Evolutionary conservation across 2,797 vertebrate species (phyloP).

Genomic region (Malacoctenus gilli): DNA sequence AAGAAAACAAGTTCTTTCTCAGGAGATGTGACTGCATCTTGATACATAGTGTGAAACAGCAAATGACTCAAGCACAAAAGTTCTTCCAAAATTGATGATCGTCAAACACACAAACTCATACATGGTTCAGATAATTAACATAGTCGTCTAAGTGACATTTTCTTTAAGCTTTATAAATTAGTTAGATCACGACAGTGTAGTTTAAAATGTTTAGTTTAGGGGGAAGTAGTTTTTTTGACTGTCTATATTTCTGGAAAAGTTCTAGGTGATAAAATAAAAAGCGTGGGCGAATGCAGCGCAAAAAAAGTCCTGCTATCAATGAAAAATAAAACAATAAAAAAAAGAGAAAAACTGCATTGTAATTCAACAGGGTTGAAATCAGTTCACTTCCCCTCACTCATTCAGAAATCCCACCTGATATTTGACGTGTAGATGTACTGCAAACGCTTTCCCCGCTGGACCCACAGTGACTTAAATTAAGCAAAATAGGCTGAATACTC

Average conservation of each 20-base stretch:
- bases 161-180: neutral
- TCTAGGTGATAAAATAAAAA: too few relatives aligned
- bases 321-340: neutral
- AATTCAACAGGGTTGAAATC: constrained; percentile 35
- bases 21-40: constrained; percentile 51
- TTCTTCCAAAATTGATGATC: too few relatives aligned
- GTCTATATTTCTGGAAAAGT: constrained; percentile 39
- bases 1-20: constrained; percentile 43
- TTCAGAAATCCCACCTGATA: constrained; percentile 38
- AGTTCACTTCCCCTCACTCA: constrained; percentile 35
- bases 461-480: constrained; percentile 44
- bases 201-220: constrained; percentile 17
- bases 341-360: constrained; percentile 18
- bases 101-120: too few relatives aligned
- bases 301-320: too few relatives aligned
- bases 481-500: constrained; percentile 57
- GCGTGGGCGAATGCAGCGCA: too few relatives aligned
- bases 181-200: constrained; percentile 3
- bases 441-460: constrained; percentile 23
- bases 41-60: constrained; percentile 58
- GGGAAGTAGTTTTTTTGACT: constrained; percentile 28
- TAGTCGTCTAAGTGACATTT: constrained; percentile 43
- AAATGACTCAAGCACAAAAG: constrained; percentile 59
- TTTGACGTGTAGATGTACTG: constrained; percentile 37
- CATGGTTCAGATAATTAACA: constrained; percentile 40